Base-by-base conservation (phyloP, 1,140 invertebrate species). In the Zophobas atratus region DNA sequence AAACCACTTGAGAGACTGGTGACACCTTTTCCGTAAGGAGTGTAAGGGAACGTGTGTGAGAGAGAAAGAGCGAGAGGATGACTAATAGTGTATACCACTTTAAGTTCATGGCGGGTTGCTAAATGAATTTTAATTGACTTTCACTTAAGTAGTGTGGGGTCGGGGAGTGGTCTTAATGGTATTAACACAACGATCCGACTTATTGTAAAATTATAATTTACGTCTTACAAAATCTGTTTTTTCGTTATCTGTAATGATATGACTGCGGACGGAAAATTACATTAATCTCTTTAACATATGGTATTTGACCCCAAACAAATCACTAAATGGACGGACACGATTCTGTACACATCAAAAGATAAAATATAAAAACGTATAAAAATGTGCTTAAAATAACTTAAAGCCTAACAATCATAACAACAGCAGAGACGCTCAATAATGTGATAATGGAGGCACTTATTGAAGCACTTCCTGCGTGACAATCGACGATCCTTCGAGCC, bases 401-500 rank as follows among this genome's bases (percentile, higher is more conserved):
- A 67, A 36, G 46, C 41, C 67, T 78, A 60, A 67, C 53, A 51
- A 78, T 20, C 20, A 20, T 39, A 57, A 78, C 43, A 70, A 78
- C 20, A 39, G 77, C 70, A 39, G 74, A 63, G 49, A 78, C 8
- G 6, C 41, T 51, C 8, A 57, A 57, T 20, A 78, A 32, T 46
- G 56, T 72, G 1, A 63, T 38, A 38, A 79, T 51, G 1, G 80
- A 77, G 38, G 63, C 77, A 70, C 33, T 75, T 36, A 77, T 57
- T 38, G 56, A 71, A 32, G 63, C 48, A 43, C 76, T 77, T 39
- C 89, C 89, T 60, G 93, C 92, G 79, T 90, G 89, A 82, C 95
- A 96, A 84, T 96, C 94, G 0, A 95, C 94, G 74, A 95, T 90
- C 82, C 91, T 88, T 78, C 92, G 89, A 0, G 94, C 94, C 79